Percentiles rank a stretch among this genome's conserved stretches.
These are phyloP conservation scores for Hyphantria cunea DNA, from an alignment of 1,140 invertebrate genomes.

Conservation along the genomic window DNA sequence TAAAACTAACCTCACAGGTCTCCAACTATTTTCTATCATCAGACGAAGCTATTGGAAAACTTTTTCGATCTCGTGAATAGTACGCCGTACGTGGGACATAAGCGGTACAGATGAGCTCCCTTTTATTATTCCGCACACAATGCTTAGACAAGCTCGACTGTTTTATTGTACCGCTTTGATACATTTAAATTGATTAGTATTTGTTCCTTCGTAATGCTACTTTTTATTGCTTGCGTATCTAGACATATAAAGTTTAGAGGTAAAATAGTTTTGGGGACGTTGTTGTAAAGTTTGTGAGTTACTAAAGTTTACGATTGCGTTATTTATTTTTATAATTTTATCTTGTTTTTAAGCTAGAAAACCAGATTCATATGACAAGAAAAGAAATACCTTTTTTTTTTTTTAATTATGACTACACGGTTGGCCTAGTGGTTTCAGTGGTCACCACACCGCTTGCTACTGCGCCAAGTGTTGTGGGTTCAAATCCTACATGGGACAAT, in stretches of 20 bases:
- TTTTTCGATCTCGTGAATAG: slow-evolving; percentile 76
- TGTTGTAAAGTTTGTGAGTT: too few relatives aligned
- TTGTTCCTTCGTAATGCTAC: slow-evolving; percentile 23
- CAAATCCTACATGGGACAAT: too few relatives aligned
- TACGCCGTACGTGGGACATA: slow-evolving; percentile 64
- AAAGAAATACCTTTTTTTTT: too few relatives aligned
- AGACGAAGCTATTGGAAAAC: slow-evolving; percentile 69
- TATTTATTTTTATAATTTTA: too few relatives aligned
- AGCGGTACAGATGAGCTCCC: slow-evolving; percentile 55
- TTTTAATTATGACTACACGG: too few relatives aligned
- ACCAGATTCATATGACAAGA: too few relatives aligned
- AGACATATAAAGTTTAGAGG: background rate
- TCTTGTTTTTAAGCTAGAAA: too few relatives aligned
- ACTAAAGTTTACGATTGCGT: too few relatives aligned
- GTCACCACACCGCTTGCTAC: too few relatives aligned
- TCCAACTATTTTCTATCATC: slow-evolving; percentile 69
- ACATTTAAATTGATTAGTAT: slow-evolving; percentile 34
- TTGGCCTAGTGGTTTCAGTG: too few relatives aligned
- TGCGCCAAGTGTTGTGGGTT: too few relatives aligned
- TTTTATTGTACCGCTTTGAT: slow-evolving; percentile 52
- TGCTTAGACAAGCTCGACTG: slow-evolving; percentile 47
- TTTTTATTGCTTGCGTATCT: slow-evolving; percentile 17
- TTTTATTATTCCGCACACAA: slow-evolving; percentile 61
- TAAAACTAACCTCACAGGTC: slow-evolving; percentile 64
- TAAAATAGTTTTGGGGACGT: background rate